These are phyloP conservation scores for Centruroides vittatus DNA, from an alignment of 1,140 invertebrate genomes.

Conservation along the genomic window DNA sequence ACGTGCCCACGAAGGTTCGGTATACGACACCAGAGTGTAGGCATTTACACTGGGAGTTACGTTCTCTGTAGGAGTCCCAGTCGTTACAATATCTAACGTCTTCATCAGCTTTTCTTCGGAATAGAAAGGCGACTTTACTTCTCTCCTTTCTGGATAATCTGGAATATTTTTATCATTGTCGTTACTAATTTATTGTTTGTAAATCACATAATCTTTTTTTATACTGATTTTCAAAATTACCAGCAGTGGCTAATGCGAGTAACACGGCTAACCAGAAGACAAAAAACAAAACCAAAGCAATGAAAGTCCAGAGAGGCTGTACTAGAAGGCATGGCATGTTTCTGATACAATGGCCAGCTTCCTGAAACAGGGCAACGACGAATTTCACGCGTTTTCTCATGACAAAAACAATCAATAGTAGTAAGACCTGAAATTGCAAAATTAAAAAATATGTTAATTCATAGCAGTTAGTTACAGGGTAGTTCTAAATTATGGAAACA, in stretches of 20 bases:
- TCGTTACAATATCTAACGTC: no score
- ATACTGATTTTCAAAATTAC: background rate
- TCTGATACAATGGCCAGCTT: slow-evolving; percentile 69
- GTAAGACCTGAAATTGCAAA: slow-evolving; percentile 47
- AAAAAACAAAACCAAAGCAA: slow-evolving; percentile 60
- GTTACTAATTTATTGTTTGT: no score
- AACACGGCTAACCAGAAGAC: slow-evolving; percentile 71
- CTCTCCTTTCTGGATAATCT: no score
- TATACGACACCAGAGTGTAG: slow-evolving; percentile 20
- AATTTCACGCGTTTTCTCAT: slow-evolving; percentile 65
- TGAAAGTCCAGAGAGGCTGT: slow-evolving; percentile 73
- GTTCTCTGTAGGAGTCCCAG: background rate
- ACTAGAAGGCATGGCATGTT: slow-evolving; percentile 70
- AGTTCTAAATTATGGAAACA: background rate
- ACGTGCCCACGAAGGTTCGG: slow-evolving; percentile 24
- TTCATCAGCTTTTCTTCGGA: no score
- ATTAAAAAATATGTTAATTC: background rate
- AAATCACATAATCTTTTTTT: no score
- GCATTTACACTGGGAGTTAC: slow-evolving; percentile 2
- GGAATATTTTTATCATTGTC: no score
- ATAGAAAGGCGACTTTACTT: no score
- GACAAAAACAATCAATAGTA: slow-evolving; percentile 60
- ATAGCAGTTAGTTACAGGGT: background rate
- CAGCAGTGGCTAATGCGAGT: slow-evolving; percentile 46
- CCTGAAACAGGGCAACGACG: slow-evolving; percentile 64